These are phyloP conservation scores for Notodonta dromedarius DNA, from an alignment of 2,888 invertebrate genomes.

Conservation along the genomic window DNA sequence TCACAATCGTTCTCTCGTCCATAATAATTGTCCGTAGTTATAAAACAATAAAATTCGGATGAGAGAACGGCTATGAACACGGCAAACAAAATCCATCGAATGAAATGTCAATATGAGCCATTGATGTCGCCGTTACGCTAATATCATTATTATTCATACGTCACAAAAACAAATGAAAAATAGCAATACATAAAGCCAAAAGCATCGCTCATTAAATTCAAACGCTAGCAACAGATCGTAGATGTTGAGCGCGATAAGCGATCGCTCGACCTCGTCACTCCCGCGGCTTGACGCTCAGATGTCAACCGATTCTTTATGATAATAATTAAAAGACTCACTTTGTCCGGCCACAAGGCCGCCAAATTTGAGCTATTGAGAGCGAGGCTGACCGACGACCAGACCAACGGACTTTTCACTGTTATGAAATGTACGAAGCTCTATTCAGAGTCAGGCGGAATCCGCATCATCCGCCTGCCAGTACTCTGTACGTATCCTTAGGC, in stretches of 20 bases:
- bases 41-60: no score
- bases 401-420: constrained; percentile 61
- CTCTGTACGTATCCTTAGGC: no score
- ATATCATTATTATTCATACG: neutral
- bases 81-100: no score
- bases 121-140: neutral
- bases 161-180: constrained; percentile 1
- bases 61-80: no score
- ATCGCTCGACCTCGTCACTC: constrained; percentile 47
- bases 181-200: neutral
- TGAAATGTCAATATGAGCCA: no score
- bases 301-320: constrained; percentile 72
- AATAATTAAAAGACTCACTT: constrained; percentile 75
- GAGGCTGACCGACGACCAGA: constrained; percentile 53
- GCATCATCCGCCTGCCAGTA: no score
- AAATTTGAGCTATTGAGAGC: constrained; percentile 78
- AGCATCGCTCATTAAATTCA: constrained; percentile 5
- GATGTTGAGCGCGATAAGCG: constrained; percentile 34
- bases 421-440: constrained; percentile 47
- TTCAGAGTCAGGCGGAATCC: neutral
- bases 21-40: no score
- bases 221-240: constrained; percentile 18
- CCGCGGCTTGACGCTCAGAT: constrained; percentile 57
- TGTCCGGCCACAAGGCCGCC: constrained; percentile 67
- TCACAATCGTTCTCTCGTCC: no score